Percentiles rank a stretch among this genome's conserved stretches.
Conservation (phyloP, 2,797 vertebrate genomes). For the Oophaga sylvatica region DNA sequence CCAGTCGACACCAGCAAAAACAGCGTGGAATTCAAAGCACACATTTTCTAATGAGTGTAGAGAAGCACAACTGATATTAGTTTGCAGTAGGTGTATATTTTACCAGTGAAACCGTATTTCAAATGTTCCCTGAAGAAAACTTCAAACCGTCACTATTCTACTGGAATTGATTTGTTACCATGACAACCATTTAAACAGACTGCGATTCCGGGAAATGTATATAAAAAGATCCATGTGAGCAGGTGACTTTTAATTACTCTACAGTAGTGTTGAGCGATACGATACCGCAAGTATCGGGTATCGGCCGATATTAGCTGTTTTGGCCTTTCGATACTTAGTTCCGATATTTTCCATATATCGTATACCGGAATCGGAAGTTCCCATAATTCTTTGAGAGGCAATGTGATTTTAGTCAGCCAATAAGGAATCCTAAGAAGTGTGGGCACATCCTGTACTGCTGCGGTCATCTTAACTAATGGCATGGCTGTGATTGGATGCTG, state of each 20-base stretch:
- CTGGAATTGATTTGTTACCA: constrained; percentile 73
- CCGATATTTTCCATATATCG: too few relatives aligned
- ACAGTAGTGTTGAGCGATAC: too few relatives aligned
- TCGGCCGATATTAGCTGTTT: too few relatives aligned
- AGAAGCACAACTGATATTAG: constrained; percentile 67
- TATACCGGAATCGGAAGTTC: too few relatives aligned
- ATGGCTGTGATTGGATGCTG: too few relatives aligned
- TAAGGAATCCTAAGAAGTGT: too few relatives aligned
- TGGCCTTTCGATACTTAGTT: too few relatives aligned
- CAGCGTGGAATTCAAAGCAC: background rate
- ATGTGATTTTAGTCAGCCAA: too few relatives aligned
- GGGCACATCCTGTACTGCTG: too few relatives aligned
- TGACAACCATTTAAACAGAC: constrained; percentile 74
- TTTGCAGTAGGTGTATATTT: constrained; percentile 64
- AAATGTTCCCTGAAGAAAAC: constrained; percentile 68
- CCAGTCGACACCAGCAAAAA: background rate
- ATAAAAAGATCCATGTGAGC: constrained; percentile 65
- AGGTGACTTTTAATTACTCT: constrained; percentile 64
- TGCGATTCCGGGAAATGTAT: constrained; percentile 66
- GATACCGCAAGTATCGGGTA: too few relatives aligned
- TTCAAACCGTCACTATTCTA: constrained; percentile 69
- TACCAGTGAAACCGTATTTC: constrained; percentile 66
- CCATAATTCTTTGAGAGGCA: too few relatives aligned
- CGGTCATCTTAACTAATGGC: too few relatives aligned
- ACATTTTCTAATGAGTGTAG: constrained; percentile 59